Percentiles rank a stretch among this genome's conserved stretches.
Conservation (phyloP, 2,113 vertebrate genomes). For the Salvelinus alpinus region DNA sequence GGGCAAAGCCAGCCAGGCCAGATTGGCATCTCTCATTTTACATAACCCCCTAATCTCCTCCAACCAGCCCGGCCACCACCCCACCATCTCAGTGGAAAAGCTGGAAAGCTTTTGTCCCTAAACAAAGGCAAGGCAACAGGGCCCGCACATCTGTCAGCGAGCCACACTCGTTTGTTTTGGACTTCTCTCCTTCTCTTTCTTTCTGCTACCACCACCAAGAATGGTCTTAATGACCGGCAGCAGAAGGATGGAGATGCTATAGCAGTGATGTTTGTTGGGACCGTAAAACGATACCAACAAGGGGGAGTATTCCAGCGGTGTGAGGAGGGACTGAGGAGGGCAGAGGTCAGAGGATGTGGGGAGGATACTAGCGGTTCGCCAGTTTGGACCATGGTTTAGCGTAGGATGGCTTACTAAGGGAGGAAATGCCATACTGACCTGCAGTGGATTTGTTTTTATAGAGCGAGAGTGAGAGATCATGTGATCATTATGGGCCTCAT, state of each 20-base stretch:
- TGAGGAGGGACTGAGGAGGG: constrained; percentile 29
- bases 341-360: constrained; percentile 23
- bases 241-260: constrained; percentile 19
- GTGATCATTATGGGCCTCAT: constrained; percentile 64
- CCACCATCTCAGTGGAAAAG: constrained; percentile 2
- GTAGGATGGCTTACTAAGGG: not conserved
- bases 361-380: constrained; percentile 50
- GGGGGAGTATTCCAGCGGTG: not conserved
- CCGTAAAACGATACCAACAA: constrained; percentile 38
- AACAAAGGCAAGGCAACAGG: constrained; percentile 45
- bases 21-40: constrained; percentile 46
- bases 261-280: constrained; percentile 52
- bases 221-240: constrained; percentile 30
- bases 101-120: constrained; percentile 40
- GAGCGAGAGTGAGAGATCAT: constrained; percentile 39
- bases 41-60: constrained; percentile 41
- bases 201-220: constrained; percentile 37
- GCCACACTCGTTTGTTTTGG: constrained; percentile 48
- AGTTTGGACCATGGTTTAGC: constrained; percentile 34
- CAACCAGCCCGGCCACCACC: not conserved
- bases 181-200: constrained; percentile 36
- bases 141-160: constrained; percentile 46
- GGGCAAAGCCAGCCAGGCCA: constrained; percentile 17
- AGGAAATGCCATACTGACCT: constrained; percentile 27
- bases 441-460: constrained; percentile 49